A percentile compares a stretch with the other conserved stretches of the same genome.
Evolutionary conservation across 2,113 vertebrate species (phyloP).

Genomic region (Ageneiosus marmoratus): DNA sequence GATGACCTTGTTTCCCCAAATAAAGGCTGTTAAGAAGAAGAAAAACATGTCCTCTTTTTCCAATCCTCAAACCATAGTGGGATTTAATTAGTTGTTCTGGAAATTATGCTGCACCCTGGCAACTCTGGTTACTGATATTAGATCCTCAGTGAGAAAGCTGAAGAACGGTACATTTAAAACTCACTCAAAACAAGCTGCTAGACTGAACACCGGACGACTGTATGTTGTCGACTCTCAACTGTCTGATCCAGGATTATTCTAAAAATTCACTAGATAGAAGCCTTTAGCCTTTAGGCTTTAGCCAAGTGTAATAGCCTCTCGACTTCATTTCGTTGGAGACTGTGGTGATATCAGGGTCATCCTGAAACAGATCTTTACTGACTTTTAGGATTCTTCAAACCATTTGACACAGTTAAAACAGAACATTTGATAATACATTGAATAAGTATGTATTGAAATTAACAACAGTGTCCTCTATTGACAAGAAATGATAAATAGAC

Average conservation of each 20-base stretch:
- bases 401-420: not conserved
- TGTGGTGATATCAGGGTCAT: not conserved
- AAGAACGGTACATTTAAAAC: not conserved
- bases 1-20: not conserved
- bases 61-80: not conserved
- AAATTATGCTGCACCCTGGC: not conserved
- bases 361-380: not conserved
- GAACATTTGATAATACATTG: not conserved
- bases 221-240: not conserved
- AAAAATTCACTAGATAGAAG: not conserved
- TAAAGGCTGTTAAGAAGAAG: not conserved
- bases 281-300: too few relatives aligned
- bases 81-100: not conserved
- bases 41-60: not conserved
- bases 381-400: not conserved
- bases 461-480: slow-evolving; percentile 15
- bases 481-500: not conserved
- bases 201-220: not conserved
- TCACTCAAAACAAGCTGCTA: not conserved
- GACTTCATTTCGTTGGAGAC: not conserved
- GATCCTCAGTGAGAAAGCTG: not conserved
- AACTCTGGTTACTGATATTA: not conserved
- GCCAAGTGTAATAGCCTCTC: not conserved
- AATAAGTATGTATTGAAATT: not conserved
- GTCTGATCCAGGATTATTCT: not conserved